These are phyloP conservation scores for Calonectris borealis DNA, from an alignment of 2,113 vertebrate species.

Conservation along the genomic window DNA sequence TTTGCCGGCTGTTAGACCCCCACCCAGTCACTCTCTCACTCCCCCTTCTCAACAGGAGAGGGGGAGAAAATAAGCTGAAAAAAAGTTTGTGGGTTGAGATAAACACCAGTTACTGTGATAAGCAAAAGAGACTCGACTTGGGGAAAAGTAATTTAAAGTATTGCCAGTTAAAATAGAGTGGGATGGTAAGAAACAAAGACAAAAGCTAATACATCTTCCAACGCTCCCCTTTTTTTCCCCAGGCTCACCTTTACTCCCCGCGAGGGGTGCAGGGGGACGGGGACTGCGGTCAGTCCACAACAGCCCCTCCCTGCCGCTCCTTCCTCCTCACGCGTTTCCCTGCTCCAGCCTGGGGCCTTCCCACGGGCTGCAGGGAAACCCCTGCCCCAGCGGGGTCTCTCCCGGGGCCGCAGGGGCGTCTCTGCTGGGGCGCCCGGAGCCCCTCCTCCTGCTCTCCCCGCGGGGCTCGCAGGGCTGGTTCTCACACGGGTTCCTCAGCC, in stretches of 20 bases:
- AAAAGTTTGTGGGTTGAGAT: not conserved
- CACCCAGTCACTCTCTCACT: not conserved
- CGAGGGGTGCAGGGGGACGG: rapidly evolving
- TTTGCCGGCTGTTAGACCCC: not conserved
- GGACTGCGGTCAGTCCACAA: no score
- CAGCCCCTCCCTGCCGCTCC: no score
- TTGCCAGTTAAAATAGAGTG: not conserved
- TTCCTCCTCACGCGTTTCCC: no score
- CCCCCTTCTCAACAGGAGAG: not conserved
- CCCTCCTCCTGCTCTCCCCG: no score
- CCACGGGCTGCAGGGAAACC: no score
- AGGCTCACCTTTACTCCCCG: not conserved
- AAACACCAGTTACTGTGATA: not conserved
- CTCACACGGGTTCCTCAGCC: no score
- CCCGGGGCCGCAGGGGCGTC: no score
- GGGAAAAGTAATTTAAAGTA: not conserved
- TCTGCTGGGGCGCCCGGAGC: no score
- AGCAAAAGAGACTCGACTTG: not conserved
- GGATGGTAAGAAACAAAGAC: not conserved
- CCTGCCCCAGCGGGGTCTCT: no score
- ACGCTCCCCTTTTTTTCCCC: no score
- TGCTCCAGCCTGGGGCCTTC: no score
- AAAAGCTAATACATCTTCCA: not conserved
- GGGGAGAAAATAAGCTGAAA: not conserved
- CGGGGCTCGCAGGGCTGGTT: no score